Evolutionary conservation across 2,113 vertebrate genomes (phyloP).

Genomic region (Nothobranchius kuhntae): DNA sequence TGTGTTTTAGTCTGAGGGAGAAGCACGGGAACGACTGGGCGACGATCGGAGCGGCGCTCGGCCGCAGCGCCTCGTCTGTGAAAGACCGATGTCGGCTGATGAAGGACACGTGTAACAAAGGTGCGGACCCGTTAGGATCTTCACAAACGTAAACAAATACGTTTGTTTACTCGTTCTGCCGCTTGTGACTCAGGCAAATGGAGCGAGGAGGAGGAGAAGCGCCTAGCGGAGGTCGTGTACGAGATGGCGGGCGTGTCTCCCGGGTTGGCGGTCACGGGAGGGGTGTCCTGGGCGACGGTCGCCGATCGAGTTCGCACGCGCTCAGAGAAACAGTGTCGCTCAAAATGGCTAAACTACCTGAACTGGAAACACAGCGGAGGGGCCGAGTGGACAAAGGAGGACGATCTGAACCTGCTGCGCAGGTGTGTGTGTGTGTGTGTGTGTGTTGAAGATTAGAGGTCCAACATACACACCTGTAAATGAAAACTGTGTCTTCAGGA

Average conservation of each 20-base stretch:
- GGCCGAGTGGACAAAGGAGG: conserved; percentile 98
- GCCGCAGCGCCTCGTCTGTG: conserved; percentile 96
- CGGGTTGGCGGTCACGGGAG: conserved; percentile 93
- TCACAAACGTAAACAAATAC: too few species aligned
- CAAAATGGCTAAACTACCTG: conserved; percentile 98
- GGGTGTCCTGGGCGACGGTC: conserved; percentile 96
- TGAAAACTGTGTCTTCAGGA: conserved; percentile 76
- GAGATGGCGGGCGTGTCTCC: conserved; percentile 93
- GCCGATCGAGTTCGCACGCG: conserved; percentile 93
- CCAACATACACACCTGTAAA: neutral
- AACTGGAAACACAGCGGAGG: conserved; percentile 99
- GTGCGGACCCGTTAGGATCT: conserved; percentile 61
- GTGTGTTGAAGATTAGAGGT: neutral
- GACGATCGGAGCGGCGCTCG: conserved; percentile 94
- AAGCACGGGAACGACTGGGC: conserved; percentile 99
- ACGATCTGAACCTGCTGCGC: conserved; percentile 91
- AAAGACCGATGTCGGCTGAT: conserved; percentile 97
- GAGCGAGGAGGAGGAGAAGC: conserved; percentile 95
- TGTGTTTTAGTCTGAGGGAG: conserved; percentile 83
- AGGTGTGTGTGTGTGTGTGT: conserved; percentile 74
- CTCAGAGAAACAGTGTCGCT: conserved; percentile 98
- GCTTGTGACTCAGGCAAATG: conserved; percentile 85
- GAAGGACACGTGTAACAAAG: conserved; percentile 99
- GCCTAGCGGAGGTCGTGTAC: conserved; percentile 94
- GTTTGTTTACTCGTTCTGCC: neutral